Percentiles rank a stretch among this genome's conserved stretches.
Evolutionary conservation across 2,888 invertebrate genomes (phyloP).

Genomic region (Caradrina kadenii): DNA sequence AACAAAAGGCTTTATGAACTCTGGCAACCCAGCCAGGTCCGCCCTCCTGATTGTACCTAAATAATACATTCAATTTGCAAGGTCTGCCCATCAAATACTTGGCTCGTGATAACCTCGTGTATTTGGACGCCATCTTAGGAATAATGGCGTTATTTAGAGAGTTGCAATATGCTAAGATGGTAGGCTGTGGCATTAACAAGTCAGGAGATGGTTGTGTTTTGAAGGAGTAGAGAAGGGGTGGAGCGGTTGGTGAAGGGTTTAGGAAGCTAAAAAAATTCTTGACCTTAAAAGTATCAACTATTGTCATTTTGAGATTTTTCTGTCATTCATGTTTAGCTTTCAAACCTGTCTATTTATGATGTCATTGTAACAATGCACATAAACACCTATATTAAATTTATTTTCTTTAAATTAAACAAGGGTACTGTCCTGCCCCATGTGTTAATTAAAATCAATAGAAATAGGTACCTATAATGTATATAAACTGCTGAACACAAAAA

Average conservation of each 20-base stretch:
- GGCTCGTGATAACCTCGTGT: constrained; percentile 80
- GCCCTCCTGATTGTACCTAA: constrained; percentile 83
- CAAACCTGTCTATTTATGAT: too few species aligned
- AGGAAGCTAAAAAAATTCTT: not conserved
- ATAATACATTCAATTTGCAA: constrained; percentile 89
- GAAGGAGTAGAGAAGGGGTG: constrained; percentile 64
- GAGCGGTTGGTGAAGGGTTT: constrained; percentile 63
- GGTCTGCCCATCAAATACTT: constrained; percentile 86
- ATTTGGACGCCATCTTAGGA: constrained; percentile 84
- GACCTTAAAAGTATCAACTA: too few species aligned
- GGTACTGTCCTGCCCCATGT: too few species aligned
- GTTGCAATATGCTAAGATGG: constrained; percentile 91
- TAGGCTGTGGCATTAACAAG: constrained; percentile 89
- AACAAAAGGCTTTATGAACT: constrained; percentile 8
- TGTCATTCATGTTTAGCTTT: too few species aligned
- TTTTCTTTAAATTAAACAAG: too few species aligned
- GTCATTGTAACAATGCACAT: too few species aligned
- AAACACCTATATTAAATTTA: too few species aligned
- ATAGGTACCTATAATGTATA: too few species aligned
- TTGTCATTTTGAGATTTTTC: too few species aligned
- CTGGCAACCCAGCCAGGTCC: constrained; percentile 62
- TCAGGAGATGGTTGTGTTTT: constrained; percentile 87
- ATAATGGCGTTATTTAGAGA: constrained; percentile 89
- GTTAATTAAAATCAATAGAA: too few species aligned
- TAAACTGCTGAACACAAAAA: too few species aligned